Evolutionary conservation across 2,888 invertebrate species (phyloP).

Genomic region (Polydrusus cervinus): DNA sequence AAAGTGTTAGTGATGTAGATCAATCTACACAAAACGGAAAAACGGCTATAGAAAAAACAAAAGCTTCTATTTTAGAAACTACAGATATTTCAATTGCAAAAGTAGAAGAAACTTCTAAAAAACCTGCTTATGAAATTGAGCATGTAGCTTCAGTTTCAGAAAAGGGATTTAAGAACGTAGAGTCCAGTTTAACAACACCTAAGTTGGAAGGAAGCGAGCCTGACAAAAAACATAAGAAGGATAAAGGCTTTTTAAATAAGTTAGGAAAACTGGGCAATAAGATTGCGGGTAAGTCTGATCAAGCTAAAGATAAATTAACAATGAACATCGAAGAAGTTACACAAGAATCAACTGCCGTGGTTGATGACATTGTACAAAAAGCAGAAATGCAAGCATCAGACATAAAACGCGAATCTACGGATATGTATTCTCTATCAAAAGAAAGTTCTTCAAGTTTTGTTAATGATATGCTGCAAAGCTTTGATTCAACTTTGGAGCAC

Average conservation of each 20-base stretch:
- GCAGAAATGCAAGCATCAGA: slow-evolving; percentile 23
- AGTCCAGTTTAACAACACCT: too few species aligned
- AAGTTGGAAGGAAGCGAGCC: background rate
- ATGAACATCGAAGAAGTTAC: background rate
- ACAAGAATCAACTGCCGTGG: slow-evolving; percentile 35
- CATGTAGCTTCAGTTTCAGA: background rate
- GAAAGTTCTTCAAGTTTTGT: slow-evolving; percentile 56
- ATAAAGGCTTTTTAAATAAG: slow-evolving; percentile 47
- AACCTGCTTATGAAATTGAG: slow-evolving; percentile 22
- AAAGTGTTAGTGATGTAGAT: slow-evolving; percentile 40
- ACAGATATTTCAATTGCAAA: slow-evolving; percentile 10
- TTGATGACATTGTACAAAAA: slow-evolving; percentile 31
- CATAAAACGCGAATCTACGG: slow-evolving; percentile 11
- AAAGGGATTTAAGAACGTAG: background rate
- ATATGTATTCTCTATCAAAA: slow-evolving; percentile 32
- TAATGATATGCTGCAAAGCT: slow-evolving; percentile 58
- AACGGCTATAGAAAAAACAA: slow-evolving; percentile 25
- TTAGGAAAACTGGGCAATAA: slow-evolving; percentile 57
- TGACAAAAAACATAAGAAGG: slow-evolving; percentile 44
- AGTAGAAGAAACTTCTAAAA: background rate
- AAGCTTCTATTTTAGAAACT: slow-evolving; percentile 13
- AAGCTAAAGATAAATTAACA: background rate
- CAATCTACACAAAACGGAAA: slow-evolving; percentile 41
- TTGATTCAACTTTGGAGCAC: slow-evolving; percentile 58
- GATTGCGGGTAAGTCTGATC: slow-evolving; percentile 21